Percentiles rank a stretch among this genome's conserved stretches.
Evolutionary conservation across 2,797 vertebrate genomes (phyloP).

Genomic region (Mergus octosetaceus): DNA sequence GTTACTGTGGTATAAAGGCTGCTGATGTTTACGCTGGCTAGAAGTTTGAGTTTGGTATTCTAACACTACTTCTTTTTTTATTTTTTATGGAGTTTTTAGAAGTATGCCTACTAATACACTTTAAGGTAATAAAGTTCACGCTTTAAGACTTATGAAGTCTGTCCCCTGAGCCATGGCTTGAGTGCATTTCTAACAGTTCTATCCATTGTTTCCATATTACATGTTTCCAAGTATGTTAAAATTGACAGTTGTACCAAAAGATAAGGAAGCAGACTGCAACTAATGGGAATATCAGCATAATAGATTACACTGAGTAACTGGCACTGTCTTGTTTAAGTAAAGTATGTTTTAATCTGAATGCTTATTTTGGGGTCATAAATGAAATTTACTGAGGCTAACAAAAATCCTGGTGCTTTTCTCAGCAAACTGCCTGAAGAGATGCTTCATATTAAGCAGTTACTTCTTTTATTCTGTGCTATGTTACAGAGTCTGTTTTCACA

Average conservation of each 20-base stretch:
- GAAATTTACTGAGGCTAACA: neutral
- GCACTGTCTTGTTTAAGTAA: neutral
- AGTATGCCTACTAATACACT: neutral
- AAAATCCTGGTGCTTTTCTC: neutral
- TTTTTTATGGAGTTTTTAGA: neutral
- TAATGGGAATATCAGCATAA: neutral
- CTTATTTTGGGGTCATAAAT: neutral
- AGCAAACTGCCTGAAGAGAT: neutral
- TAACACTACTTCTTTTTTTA: neutral
- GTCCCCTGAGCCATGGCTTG: neutral
- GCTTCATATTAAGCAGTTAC: fast-evolving
- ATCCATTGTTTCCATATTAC: neutral
- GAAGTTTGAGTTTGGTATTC: neutral
- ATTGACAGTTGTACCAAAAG: neutral
- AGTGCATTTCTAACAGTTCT: neutral
- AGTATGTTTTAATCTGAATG: neutral
- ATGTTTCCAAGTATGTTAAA: neutral
- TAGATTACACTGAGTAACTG: neutral
- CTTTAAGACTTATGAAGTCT: neutral
- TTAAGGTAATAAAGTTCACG: neutral
- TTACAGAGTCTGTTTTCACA: neutral
- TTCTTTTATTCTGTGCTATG: neutral
- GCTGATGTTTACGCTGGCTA: fast-evolving
- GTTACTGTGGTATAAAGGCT: neutral
- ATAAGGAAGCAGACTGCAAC: neutral